These are phyloP conservation scores for Sphaerophoria taeniata DNA, from an alignment of 2,888 invertebrate species.

Conservation along the genomic window DNA sequence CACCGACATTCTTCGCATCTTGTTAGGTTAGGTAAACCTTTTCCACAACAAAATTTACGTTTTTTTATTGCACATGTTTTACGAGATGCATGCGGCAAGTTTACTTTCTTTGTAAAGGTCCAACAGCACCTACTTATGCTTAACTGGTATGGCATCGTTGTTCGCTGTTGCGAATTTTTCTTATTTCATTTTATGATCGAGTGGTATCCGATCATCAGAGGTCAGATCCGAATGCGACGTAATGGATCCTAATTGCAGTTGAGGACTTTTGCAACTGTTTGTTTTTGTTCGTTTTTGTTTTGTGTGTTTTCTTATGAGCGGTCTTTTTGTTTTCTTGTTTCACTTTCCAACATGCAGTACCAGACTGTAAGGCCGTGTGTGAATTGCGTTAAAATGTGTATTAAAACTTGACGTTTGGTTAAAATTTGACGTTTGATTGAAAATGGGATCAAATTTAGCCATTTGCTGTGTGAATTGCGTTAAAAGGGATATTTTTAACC, in stretches of 20 bases:
- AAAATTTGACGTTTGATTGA: too few species aligned
- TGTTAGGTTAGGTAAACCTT: slow-evolving; percentile 72
- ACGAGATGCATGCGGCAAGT: slow-evolving; percentile 32
- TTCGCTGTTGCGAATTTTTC: background rate
- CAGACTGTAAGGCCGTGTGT: too few species aligned
- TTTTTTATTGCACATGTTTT: background rate
- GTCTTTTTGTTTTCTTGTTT: slow-evolving; percentile 32
- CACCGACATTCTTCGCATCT: slow-evolving; percentile 37
- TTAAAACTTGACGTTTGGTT: too few species aligned
- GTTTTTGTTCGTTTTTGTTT: slow-evolving; percentile 21
- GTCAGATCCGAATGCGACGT: slow-evolving; percentile 65
- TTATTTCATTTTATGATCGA: slow-evolving; percentile 29
- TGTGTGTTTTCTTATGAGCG: slow-evolving; percentile 29
- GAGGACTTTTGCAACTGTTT: slow-evolving; percentile 59
- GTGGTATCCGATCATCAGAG: slow-evolving; percentile 48
- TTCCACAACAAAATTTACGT: slow-evolving; percentile 32
- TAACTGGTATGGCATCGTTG: background rate
- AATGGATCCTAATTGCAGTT: slow-evolving; percentile 69
- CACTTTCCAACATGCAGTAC: background rate
- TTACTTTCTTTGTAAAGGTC: slow-evolving; percentile 62
- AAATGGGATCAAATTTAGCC: too few species aligned
- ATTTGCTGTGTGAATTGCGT: too few species aligned
- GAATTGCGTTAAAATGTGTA: too few species aligned
- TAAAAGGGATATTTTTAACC: too few species aligned
- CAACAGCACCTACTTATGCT: slow-evolving; percentile 44